phyloP scores from a whole-genome alignment of 1,140 invertebrate genomes.

The Dendroctonus valens region DNA sequence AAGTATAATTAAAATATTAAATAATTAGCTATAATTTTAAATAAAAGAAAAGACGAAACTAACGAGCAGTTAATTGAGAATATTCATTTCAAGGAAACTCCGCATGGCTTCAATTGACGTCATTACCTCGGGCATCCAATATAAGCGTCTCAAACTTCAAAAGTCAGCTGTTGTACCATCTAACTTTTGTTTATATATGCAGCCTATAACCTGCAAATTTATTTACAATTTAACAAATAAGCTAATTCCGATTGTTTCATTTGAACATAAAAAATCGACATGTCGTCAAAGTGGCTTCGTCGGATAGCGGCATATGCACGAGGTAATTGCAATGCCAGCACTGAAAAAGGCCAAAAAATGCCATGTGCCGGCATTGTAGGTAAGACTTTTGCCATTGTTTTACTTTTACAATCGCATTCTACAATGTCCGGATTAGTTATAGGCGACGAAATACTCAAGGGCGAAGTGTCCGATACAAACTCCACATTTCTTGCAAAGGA shows the following conservation, averaged over 20 bases:
- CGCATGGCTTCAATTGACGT: no score
- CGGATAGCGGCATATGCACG: background rate
- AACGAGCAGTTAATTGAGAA: no score
- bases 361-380: slow-evolving; percentile 11
- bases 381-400: background rate
- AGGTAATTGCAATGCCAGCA: no score
- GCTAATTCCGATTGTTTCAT: background rate
- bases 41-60: no score
- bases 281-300: background rate
- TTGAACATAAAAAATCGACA: background rate
- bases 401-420: background rate
- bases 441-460: slow-evolving; percentile 85
- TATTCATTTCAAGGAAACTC: no score
- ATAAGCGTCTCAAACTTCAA: no score
- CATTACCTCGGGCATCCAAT: no score
- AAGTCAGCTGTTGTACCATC: no score
- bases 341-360: background rate
- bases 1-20: no score
- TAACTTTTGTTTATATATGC: no score
- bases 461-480: slow-evolving; percentile 73
- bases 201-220: background rate
- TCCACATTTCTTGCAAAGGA: slow-evolving; percentile 66
- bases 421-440: slow-evolving; percentile 57
- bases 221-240: background rate
- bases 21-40: no score